Conservation (phyloP, 2,888 invertebrate species). For the Xestia c-nigrum region DNA sequence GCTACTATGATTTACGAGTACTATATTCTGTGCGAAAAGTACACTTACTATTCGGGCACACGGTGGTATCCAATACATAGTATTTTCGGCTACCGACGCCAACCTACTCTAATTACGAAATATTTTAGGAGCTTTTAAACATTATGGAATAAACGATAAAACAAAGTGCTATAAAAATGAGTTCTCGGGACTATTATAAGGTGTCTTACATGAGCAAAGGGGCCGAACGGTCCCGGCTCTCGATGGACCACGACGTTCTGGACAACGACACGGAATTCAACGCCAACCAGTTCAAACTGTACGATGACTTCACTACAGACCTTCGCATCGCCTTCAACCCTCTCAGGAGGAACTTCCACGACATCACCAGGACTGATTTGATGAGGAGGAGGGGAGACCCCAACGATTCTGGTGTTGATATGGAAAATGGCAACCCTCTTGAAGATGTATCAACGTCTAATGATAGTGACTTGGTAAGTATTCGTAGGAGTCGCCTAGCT, state of each 20-base stretch:
- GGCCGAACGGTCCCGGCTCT: conserved; percentile 72
- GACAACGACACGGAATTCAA: conserved; percentile 89
- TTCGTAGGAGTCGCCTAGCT: conserved; percentile 44
- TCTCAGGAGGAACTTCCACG: conserved; percentile 80
- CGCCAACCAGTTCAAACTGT: conserved; percentile 88
- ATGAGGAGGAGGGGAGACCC: conserved; percentile 79
- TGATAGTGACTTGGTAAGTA: conserved; percentile 88
- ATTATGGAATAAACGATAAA: conserved; percentile 59
- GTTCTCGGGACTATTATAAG: conserved; percentile 85
- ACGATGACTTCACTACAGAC: conserved; percentile 88
- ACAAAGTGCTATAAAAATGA: conserved; percentile 78
- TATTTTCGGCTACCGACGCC: conserved; percentile 70
- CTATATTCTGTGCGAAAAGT: conserved; percentile 37
- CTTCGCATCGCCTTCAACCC: conserved; percentile 84
- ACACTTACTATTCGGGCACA: conserved; percentile 49
- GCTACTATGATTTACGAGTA: conserved; percentile 59
- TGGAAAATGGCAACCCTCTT: conserved; percentile 86
- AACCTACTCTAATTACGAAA: conserved; percentile 60
- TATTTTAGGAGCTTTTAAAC: conserved; percentile 65
- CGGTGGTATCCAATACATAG: conserved; percentile 81
- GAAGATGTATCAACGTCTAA: conserved; percentile 81
- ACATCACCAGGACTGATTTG: conserved; percentile 71
- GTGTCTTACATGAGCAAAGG: conserved; percentile 81
- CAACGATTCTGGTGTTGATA: conserved; percentile 87
- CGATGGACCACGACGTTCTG: conserved; percentile 78